These are phyloP conservation scores for Bombus affinis DNA, from an alignment of 1,140 invertebrate species.

Conservation along the genomic window DNA sequence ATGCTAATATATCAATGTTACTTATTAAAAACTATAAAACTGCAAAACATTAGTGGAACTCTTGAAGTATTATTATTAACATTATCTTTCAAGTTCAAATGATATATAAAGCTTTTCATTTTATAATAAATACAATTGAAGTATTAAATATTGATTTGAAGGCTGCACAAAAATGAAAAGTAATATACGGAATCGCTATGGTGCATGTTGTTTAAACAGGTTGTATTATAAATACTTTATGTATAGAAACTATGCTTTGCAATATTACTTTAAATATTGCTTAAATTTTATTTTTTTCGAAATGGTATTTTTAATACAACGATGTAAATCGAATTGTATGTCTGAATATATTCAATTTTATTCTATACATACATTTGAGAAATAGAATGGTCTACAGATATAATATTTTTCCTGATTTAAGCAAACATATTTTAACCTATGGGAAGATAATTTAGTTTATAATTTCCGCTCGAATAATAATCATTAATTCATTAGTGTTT, in stretches of 20 bases:
- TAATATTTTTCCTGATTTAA: slow-evolving; percentile 39
- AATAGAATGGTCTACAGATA: slow-evolving; percentile 23
- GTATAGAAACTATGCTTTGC: slow-evolving; percentile 28
- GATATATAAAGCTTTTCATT: neutral
- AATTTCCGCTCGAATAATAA: neutral
- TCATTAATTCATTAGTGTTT: neutral
- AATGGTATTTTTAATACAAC: slow-evolving; percentile 7
- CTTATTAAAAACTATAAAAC: neutral
- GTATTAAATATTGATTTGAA: slow-evolving; percentile 24
- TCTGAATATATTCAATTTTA: neutral
- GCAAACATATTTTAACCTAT: neutral
- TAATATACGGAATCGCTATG: neutral
- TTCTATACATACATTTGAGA: slow-evolving; percentile 35
- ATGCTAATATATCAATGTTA: slow-evolving; percentile 3
- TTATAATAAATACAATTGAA: slow-evolving; percentile 13
- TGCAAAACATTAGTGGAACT: slow-evolving; percentile 22
- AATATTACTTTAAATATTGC: slow-evolving; percentile 32
- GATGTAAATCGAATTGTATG: slow-evolving; percentile 7
- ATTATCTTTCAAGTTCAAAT: slow-evolving; percentile 31
- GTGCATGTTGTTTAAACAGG: slow-evolving; percentile 7
- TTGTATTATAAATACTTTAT: slow-evolving; percentile 48
- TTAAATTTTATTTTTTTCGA: neutral
- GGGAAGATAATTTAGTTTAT: neutral
- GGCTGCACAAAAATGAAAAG: slow-evolving; percentile 36
- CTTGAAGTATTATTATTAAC: slow-evolving; percentile 42